Base-by-base conservation (phyloP, 2,888 invertebrate genomes). In the Tenthredo notha region DNA sequence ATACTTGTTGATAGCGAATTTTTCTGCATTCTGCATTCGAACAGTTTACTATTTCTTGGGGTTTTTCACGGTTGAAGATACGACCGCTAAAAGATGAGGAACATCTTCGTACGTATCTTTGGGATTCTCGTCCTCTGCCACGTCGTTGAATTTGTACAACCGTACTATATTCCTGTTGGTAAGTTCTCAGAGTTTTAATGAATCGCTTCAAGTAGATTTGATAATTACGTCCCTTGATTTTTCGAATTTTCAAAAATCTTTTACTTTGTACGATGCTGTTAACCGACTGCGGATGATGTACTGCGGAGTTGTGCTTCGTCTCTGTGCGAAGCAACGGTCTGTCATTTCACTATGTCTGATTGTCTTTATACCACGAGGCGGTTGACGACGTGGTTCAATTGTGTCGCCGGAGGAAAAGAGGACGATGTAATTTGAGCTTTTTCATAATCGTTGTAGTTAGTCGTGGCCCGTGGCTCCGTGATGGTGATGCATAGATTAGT, bases 361-460 rank as follows among this genome's bases (percentile, higher is more conserved):
- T 61, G 58, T 77, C 61, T 80, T 61, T 80, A 50, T 80, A 61
- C 58, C 58, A 80, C 78, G 78, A 40, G 21, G 40, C 78, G 61
- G 77, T 77, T 61, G 40, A 58, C 54, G 50, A 47, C 4, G 77
- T 50, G 6, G 58, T 61, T 21, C 61, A 40, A 80, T 80, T 80
- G 61, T 61, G 21, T 61, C 10, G 80, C 40, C 37, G 40, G 61
- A 40, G 40, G 61, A 37, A 80, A 80, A 61, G 80, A 80, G 58
- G 80, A 80, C 80, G 80, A 80, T 80, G 80, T 80, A 80, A 80
- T 61, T 80, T 21, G 80, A 80, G 80, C 58, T 80, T 80, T 80
- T 80, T 61, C 80, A 80, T 80, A 58, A 80, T 80, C 37, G 80
- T 61, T 61, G 58, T 40, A 80, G 58, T 61, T 40, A 80, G 61